Evolutionary conservation across 2,113 vertebrate genomes (phyloP).

Genomic region (Tetrax tetrax): DNA sequence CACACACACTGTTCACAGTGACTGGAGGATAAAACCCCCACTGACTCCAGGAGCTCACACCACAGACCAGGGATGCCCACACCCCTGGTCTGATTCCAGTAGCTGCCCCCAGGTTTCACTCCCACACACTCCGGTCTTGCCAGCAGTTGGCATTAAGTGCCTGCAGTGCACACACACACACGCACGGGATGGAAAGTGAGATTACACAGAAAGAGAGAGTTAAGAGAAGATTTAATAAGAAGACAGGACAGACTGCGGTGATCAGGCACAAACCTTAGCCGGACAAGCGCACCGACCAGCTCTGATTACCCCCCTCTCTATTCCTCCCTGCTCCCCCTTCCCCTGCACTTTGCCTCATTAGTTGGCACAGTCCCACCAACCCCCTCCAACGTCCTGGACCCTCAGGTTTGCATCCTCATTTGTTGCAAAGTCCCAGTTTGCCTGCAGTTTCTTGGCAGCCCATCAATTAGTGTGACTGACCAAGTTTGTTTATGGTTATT

Average conservation of each 20-base stretch:
- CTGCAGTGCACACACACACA: not conserved
- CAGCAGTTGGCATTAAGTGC: not conserved
- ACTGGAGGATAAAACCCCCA: not conserved
- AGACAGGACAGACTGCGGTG: not conserved
- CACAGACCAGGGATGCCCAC: not conserved
- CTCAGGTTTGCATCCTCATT: not conserved
- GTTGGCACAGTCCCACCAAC: not conserved
- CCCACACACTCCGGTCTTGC: fast-evolving
- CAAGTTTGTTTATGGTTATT: not conserved
- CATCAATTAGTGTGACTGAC: not conserved
- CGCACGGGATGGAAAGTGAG: not conserved
- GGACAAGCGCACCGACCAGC: not conserved
- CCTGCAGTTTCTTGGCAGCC: not conserved
- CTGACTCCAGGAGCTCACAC: not conserved
- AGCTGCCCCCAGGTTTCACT: not conserved
- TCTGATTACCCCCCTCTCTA: fast-evolving
- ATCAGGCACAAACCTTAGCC: not conserved
- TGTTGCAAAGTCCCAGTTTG: not conserved
- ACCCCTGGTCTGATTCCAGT: not conserved
- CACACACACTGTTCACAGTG: fast-evolving
- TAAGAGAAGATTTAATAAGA: not conserved
- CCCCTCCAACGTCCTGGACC: not conserved
- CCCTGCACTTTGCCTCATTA: not conserved
- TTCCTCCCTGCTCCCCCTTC: not conserved
- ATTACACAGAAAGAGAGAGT: not conserved